A percentile compares a stretch with the other conserved stretches of the same genome.
phyloP scores from a whole-genome alignment of 2,888 invertebrate species.

The Ellobium chinense region DNA sequence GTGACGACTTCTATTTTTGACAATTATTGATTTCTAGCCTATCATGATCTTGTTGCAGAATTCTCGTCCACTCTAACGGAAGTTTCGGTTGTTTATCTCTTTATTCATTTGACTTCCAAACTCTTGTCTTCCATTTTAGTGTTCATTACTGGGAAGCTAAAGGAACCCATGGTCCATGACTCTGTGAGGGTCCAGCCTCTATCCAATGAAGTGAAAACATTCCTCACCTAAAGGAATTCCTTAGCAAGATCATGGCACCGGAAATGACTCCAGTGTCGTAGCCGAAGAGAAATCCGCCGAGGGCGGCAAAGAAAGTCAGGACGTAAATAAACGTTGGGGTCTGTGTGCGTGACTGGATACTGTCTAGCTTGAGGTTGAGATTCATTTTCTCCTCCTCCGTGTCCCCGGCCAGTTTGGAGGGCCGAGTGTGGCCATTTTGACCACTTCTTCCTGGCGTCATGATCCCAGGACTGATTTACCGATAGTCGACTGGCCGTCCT shows the following conservation, averaged over 20 bases:
- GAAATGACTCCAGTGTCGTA: conserved; percentile 82
- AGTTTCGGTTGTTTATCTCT: too few species aligned
- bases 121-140: too few species aligned
- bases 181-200: too few species aligned
- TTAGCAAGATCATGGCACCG: conserved; percentile 79
- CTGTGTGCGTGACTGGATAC: conserved; percentile 56
- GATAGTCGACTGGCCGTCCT: neutral
- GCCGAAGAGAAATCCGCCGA: conserved; percentile 81
- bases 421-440: conserved; percentile 51
- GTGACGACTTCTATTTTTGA: too few species aligned
- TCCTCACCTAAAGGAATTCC: conserved; percentile 60
- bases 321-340: conserved; percentile 74
- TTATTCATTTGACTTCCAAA: too few species aligned
- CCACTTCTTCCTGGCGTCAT: conserved; percentile 12
- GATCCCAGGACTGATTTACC: neutral
- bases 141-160: too few species aligned
- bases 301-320: conserved; percentile 79
- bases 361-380: conserved; percentile 71
- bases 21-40: too few species aligned
- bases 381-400: conserved; percentile 68
- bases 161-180: too few species aligned
- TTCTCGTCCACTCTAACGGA: too few species aligned
- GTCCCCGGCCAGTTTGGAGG: conserved; percentile 66
- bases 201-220: too few species aligned
- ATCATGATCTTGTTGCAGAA: too few species aligned